Conservation (phyloP, 2,888 invertebrate genomes). For the Helicoverpa assulta region DNA sequence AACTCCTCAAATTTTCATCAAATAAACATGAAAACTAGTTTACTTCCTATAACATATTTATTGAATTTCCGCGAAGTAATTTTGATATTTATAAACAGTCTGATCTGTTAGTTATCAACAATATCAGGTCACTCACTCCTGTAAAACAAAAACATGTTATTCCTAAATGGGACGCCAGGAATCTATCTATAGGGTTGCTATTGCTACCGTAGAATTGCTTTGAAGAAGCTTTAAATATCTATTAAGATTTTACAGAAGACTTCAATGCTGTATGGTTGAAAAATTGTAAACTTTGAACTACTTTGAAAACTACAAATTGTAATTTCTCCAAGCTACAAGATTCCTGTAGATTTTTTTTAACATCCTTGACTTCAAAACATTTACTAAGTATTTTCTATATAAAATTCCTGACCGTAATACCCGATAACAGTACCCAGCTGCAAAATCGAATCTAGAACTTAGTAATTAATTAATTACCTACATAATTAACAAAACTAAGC, state of each 20-base stretch:
- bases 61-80: neutral
- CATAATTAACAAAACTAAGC: neutral
- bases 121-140: conserved; percentile 56
- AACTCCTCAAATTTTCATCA: neutral
- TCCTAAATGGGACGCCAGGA: conserved; percentile 42
- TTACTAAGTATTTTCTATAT: too few relatives aligned
- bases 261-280: too few relatives aligned
- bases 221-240: neutral
- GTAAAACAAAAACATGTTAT: conserved; percentile 51
- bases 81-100: conserved; percentile 1
- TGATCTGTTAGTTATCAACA: conserved; percentile 43
- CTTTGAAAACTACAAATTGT: too few relatives aligned
- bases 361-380: too few relatives aligned
- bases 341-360: too few relatives aligned
- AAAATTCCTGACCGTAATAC: too few relatives aligned
- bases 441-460: neutral
- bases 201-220: neutral
- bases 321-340: too few relatives aligned
- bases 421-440: too few relatives aligned
- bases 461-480: neutral
- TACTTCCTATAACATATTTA: neutral
- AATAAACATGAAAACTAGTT: neutral
- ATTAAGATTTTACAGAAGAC: too few relatives aligned
- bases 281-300: too few relatives aligned
- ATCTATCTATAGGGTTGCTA: conserved; percentile 49